Percentiles rank a stretch among this genome's conserved stretches.
Conservation (phyloP, 2,113 vertebrate genomes). For the Notarius quadriscutis region DNA sequence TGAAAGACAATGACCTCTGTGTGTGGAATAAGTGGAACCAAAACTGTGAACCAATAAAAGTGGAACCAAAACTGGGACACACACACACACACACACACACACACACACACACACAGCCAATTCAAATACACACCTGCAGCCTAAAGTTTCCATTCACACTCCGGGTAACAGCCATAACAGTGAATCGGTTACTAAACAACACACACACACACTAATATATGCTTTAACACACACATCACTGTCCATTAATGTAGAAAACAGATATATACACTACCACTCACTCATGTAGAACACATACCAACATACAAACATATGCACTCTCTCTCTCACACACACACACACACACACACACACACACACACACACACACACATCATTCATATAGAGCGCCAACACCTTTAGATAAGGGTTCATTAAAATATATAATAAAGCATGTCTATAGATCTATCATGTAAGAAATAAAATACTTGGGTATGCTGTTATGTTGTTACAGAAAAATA, state of each 20-base stretch:
- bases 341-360: neutral
- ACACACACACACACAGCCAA: slow-evolving; percentile 22
- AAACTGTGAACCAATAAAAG: no score
- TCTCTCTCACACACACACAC: neutral
- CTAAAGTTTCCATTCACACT: slow-evolving; percentile 28
- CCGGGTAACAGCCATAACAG: neutral
- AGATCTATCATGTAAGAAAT: neutral
- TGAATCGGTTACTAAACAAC: slow-evolving; percentile 27
- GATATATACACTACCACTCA: neutral
- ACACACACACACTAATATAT: neutral
- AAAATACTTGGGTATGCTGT: neutral
- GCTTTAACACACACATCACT: neutral
- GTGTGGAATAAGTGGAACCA: neutral
- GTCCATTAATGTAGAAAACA: neutral
- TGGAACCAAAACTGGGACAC: neutral
- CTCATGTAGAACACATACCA: neutral
- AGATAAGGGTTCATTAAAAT: neutral
- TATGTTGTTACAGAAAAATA: neutral
- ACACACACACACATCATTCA: neutral
- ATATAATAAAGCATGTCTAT: neutral
- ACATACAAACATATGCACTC: no score
- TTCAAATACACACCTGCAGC: neutral
- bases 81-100: slow-evolving; percentile 39
- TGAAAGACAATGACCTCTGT: slow-evolving; percentile 8
- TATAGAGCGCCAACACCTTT: neutral